These are phyloP conservation scores for Calyptomena viridis DNA, from an alignment of 2,113 vertebrate genomes.

Conservation along the genomic window DNA sequence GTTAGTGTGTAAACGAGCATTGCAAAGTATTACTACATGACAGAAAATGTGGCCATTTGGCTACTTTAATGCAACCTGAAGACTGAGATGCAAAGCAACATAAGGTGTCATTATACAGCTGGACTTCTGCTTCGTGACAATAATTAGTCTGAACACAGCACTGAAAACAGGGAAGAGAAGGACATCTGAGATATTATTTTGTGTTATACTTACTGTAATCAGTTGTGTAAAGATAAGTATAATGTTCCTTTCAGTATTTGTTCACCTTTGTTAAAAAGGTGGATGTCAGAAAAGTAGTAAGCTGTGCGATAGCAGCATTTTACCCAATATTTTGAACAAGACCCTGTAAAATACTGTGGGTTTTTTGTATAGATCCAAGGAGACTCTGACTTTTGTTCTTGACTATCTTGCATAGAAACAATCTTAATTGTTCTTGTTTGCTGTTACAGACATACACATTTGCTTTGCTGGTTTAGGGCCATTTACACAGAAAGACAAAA, in stretches of 20 bases:
- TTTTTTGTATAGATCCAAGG: background rate
- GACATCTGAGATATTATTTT: background rate
- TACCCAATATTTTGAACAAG: background rate
- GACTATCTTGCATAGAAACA: background rate
- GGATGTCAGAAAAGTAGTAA: background rate
- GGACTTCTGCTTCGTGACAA: background rate
- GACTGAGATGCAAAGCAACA: background rate
- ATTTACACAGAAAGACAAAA: background rate
- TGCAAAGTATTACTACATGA: background rate
- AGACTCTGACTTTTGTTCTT: background rate
- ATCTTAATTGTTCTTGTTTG: background rate
- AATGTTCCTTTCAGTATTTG: background rate
- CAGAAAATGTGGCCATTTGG: background rate
- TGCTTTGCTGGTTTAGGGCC: background rate
- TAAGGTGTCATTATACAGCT: background rate
- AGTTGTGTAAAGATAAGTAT: background rate
- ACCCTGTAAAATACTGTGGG: background rate
- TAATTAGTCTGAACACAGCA: background rate
- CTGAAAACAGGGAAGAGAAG: background rate
- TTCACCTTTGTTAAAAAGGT: background rate
- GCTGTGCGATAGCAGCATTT: background rate
- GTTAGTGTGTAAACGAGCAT: background rate
- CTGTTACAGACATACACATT: rapidly evolving
- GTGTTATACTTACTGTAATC: background rate
- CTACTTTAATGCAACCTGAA: background rate